Evolutionary conservation across 2,888 invertebrate species (phyloP).

Genomic region (Volucella zonaria): DNA sequence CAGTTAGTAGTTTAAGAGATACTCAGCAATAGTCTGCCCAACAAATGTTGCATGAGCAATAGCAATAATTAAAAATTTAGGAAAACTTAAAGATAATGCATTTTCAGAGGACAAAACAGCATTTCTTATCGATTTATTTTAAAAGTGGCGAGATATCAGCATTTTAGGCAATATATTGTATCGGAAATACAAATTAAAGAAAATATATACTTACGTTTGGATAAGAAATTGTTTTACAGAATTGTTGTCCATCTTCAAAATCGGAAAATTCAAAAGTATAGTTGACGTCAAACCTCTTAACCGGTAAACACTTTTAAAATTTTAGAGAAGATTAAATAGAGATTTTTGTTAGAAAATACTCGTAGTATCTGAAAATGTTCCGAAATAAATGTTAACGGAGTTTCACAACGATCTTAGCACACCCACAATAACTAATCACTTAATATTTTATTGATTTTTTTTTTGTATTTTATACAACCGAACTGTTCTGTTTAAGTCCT

Average conservation of each 20-base stretch:
- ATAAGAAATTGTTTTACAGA: constrained; percentile 21
- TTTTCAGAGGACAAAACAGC: too few species aligned
- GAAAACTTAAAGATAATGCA: too few species aligned
- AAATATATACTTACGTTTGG: constrained; percentile 49
- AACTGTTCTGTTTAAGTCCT: constrained; percentile 34
- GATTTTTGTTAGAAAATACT: too few species aligned
- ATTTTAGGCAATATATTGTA: neutral
- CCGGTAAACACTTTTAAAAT: constrained; percentile 1
- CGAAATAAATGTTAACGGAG: neutral
- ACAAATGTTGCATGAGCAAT: too few species aligned
- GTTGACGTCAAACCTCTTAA: neutral
- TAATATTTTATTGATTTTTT: too few species aligned
- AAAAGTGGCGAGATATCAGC: too few species aligned
- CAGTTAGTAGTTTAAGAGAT: too few species aligned
- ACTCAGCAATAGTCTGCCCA: too few species aligned
- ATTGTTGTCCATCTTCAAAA: constrained; percentile 19
- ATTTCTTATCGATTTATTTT: constrained; percentile 62
- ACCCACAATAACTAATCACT: neutral
- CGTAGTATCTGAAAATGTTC: neutral
- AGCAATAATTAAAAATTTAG: too few species aligned
- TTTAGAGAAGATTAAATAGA: neutral
- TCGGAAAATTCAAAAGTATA: neutral
- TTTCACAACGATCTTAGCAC: constrained; percentile 19
- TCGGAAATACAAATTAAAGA: constrained; percentile 55
- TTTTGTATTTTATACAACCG: neutral